Percentiles rank a stretch among this genome's conserved stretches.
Conservation (phyloP, 2,797 vertebrate species). For the Kryptolebias ocellatus region DNA sequence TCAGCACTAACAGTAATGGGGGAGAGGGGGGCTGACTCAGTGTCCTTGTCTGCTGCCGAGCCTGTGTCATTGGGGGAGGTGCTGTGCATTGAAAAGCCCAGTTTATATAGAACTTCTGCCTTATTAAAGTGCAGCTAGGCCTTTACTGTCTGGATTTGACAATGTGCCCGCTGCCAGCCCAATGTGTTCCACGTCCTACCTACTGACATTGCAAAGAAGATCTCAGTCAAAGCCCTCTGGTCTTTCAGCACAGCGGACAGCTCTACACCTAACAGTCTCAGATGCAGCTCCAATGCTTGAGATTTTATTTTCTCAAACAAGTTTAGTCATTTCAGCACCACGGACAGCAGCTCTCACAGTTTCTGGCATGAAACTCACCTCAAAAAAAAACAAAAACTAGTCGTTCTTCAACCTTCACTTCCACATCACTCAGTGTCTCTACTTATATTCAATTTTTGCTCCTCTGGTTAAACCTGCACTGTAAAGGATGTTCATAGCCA, state of each 20-base stretch:
- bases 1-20: constrained; percentile 44
- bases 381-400: constrained; percentile 41
- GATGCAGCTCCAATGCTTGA: constrained; percentile 25
- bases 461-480: constrained; percentile 33
- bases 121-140: constrained; percentile 26
- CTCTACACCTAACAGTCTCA: constrained; percentile 29
- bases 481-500: constrained; percentile 49
- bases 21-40: constrained; percentile 48
- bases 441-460: constrained; percentile 21
- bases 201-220: constrained; percentile 30
- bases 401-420: constrained; percentile 57
- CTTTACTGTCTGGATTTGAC: constrained; percentile 42
- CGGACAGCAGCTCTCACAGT: constrained; percentile 61
- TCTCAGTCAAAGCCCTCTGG: constrained; percentile 25
- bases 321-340: constrained; percentile 67
- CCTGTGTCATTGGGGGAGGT: constrained; percentile 34
- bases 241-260: constrained; percentile 56
- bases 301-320: constrained; percentile 26
- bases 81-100: constrained; percentile 35
- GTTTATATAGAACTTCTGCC: constrained; percentile 40
- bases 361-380: constrained; percentile 30
- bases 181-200: constrained; percentile 23
- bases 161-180: constrained; percentile 25
- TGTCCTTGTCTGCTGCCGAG: constrained; percentile 52
- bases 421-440: constrained; percentile 42